Conservation (phyloP, 1,140 invertebrate species). For the Drosophila ananassae region DNA sequence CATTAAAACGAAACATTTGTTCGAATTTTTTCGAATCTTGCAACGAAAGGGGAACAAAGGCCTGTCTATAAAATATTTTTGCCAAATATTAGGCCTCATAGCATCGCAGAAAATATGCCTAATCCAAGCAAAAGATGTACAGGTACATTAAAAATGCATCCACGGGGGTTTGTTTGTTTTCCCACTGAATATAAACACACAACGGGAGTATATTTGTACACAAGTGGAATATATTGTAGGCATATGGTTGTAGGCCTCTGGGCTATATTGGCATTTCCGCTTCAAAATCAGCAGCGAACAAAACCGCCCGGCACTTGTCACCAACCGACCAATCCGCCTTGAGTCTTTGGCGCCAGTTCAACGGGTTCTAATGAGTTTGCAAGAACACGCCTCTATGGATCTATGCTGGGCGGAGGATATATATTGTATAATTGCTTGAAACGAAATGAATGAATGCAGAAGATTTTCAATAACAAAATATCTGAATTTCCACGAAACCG, state of each 20-base stretch:
- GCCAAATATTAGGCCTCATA: constrained; percentile 1
- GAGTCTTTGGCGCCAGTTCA: constrained; percentile 55
- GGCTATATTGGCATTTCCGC: constrained; percentile 69
- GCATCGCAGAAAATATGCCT: constrained; percentile 21
- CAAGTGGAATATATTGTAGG: constrained; percentile 26
- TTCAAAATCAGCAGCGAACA: constrained; percentile 27
- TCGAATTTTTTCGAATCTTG: too few relatives aligned
- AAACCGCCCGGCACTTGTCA: constrained; percentile 54
- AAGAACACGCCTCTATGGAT: constrained; percentile 19
- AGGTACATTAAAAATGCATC: constrained; percentile 44
- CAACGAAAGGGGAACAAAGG: neutral
- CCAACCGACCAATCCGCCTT: constrained; percentile 26
- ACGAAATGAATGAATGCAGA: constrained; percentile 33
- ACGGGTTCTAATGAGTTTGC: constrained; percentile 31
- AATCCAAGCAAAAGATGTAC: constrained; percentile 45
- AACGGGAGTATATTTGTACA: constrained; percentile 38
- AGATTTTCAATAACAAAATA: constrained; percentile 64
- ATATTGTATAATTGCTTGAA: constrained; percentile 7
- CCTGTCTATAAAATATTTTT: too few relatives aligned
- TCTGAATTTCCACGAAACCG: constrained; percentile 67
- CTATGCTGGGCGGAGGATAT: constrained; percentile 29
- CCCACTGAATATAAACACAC: constrained; percentile 49
- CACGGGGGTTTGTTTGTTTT: constrained; percentile 41
- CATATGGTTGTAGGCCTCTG: constrained; percentile 25
- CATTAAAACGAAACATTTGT: too few relatives aligned